Base-by-base conservation (phyloP, 2,797 vertebrate genomes). In the Falco columbarius region DNA sequence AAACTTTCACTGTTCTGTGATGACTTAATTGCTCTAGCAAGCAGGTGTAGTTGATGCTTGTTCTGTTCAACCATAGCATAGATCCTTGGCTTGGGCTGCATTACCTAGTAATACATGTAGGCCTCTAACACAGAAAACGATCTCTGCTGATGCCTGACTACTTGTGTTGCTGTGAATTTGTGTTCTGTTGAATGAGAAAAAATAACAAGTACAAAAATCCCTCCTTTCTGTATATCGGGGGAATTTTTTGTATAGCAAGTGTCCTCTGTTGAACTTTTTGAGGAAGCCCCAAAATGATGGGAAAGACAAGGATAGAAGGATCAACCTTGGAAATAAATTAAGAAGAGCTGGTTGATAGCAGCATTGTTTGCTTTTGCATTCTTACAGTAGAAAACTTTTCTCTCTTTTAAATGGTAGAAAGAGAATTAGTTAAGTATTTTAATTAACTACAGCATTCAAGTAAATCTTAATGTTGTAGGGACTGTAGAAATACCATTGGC, bases 81-180 rank as follows among this genome's bases (percentile, higher is more conserved):
- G 18, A 24, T 63, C 10, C 14, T 81, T 92, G 49, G 4, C 32
- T 89, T 0, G 0, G 23, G 4, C 42, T 88, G 27, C 11, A 44
- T 23, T 40, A 42, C 12, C 9, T 82, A 0, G 0, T 63, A 56
- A n/a, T 67, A 36, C 12, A 9, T 5, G 2, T n/a, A 52, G 21
- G 12, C n/a, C 32, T 65, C 46, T 51, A 54, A 46, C 20, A 42
- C 14, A 32, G 36, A 63, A 73, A 42, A 63, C 10, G 7, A 11
- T 70, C 11, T 73, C 10, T 81, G 7, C 23, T 70, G 14, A 49
- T 73, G 55, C 29, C 24, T 71, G 40, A 7, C 58, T 75, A 1
- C 32, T 19, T 70, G 79, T 89, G 30, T 79, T 63, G 24, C 59
- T 62, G 20, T 55, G 15, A 67, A 16, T 67, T 66, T 20, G 26